Conservation (phyloP, 2,113 vertebrate genomes). For the Leucosticte australis region DNA sequence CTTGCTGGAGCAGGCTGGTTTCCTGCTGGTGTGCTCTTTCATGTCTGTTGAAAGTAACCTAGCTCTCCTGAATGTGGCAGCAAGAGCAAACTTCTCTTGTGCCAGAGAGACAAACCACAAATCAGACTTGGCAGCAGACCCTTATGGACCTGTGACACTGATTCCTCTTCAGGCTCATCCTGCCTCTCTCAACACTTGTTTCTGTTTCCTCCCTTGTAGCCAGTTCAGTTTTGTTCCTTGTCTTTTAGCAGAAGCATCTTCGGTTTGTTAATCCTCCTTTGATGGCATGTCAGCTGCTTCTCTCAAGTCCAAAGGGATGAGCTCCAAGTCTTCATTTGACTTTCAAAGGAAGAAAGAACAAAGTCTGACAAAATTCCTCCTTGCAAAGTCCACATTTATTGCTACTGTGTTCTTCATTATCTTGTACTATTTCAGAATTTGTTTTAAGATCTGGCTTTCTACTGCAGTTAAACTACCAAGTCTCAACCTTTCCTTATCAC, state of each 20-base stretch:
- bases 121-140: neutral
- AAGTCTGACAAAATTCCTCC: neutral
- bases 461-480: neutral
- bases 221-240: neutral
- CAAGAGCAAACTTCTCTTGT: neutral
- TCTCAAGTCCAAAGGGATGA: conserved; percentile 28
- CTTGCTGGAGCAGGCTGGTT: neutral
- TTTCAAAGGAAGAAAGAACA: conserved; percentile 20
- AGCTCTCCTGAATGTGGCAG: neutral
- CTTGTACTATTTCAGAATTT: neutral
- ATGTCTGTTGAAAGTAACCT: neutral
- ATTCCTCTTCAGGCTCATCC: neutral
- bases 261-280: conserved; percentile 13
- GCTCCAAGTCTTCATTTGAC: neutral
- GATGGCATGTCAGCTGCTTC: neutral
- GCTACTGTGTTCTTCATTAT: neutral
- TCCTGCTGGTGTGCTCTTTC: neutral
- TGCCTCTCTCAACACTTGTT: neutral
- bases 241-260: neutral
- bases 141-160: neutral
- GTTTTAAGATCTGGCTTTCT: neutral
- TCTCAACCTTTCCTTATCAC: neutral
- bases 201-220: neutral
- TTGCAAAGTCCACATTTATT: neutral
- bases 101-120: neutral